A percentile compares a stretch with the other conserved stretches of the same genome.
phyloP scores from a whole-genome alignment of 2,797 vertebrate species.

The Crax fasciolata region DNA sequence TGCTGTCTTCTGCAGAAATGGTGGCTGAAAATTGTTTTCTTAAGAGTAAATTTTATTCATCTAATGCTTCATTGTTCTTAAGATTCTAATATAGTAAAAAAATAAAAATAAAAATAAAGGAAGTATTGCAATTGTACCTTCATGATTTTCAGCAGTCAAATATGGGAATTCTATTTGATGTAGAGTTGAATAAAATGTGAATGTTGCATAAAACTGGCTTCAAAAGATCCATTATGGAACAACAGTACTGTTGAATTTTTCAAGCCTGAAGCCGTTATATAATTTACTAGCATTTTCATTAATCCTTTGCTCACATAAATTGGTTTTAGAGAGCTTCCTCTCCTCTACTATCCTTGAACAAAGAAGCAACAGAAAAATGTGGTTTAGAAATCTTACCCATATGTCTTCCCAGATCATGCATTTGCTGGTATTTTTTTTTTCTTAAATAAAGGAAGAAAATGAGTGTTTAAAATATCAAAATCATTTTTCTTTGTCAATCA shows the following conservation, averaged over 20 bases:
- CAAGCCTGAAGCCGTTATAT: constrained; percentile 13
- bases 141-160: background rate
- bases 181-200: background rate
- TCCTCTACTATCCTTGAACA: background rate
- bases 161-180: background rate
- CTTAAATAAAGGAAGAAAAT: background rate
- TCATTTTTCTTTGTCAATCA: background rate
- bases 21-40: background rate
- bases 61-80: background rate
- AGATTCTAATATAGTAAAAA: background rate
- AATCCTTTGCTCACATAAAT: background rate
- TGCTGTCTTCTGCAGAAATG: background rate
- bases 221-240: background rate
- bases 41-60: background rate
- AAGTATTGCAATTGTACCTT: background rate
- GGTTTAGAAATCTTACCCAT: background rate
- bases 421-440: background rate
- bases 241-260: background rate
- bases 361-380: background rate
- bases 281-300: constrained; percentile 38
- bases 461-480: background rate
- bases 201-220: background rate
- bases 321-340: background rate
- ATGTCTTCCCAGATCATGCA: background rate
- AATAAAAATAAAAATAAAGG: background rate